Evolutionary conservation across 1,140 invertebrate species (phyloP), one percentile per base, ranked within the genome.

Genomic region (Drosophila grimshawi): DNA sequence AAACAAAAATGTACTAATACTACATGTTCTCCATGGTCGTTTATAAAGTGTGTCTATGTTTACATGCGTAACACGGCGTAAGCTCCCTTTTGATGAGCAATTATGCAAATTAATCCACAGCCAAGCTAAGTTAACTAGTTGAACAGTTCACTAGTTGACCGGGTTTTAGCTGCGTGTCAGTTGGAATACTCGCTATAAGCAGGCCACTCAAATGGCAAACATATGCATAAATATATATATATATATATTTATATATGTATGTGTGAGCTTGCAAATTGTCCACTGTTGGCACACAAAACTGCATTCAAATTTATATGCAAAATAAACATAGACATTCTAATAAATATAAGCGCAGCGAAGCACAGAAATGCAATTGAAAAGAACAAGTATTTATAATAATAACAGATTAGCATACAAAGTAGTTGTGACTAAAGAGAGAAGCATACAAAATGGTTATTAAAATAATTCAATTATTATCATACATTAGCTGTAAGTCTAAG

Each of bases 51-150:
- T 67, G 56, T 49, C 63, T 72, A 60, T 37, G 11, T 66, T 55
- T 74, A 55, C 35, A 72, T 82, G 83, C 83, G 83, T 88, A 80
- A 79, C 67, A 65, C 82, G 82, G 80, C 76, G 63, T 86, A 77
- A 79, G 80, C 72, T 78, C 45, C 70, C 67, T 63, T 75, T 89
- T 89, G 83, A 89, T 76, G 78, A 89, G 78, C 85, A 89, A 89
- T 89, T 89, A 89, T 89, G 85, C 85, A 89, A 89, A 89, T 89
- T 89, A 89, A 89, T 89, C 76, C 76, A 81, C 63, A 81, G 76
- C 63, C 74, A 60, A 78, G 71, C 55, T 19, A 19, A 30, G 53
- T 57, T 46, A 66, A 66, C 68, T 45, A 76, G 46, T 69, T 71
- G 72, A 62, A 46, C 30, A 30, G 45, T 78, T 69, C 64, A 81